Base-by-base conservation (phyloP, 2,797 vertebrate genomes). In the Galagoides demidoff region DNA sequence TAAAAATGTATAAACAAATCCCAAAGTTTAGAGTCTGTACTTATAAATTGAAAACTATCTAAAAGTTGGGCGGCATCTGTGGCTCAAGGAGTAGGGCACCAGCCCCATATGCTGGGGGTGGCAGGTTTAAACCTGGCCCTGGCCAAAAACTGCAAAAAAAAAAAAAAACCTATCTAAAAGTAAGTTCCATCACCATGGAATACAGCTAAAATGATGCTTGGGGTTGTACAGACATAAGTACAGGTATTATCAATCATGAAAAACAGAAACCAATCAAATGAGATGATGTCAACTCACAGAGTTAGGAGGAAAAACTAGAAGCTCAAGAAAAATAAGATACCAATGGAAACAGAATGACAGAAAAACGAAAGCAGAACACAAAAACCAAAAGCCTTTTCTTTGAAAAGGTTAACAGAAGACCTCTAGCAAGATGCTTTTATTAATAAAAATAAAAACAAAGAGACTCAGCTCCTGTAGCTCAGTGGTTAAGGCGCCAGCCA, bases 281-380 rank as follows among this genome's bases (percentile, higher is more conserved):
- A 90, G 29, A 1, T 57, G 20, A 81, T 31, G 64, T 34, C 19
- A 59, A 76, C 73, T 85, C 49, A 64, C 89, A 13, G 74, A 91
- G 23, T 45, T 68, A 95, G 7, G 34, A 43, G 12, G 6, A 86
- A 92, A 79, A 92, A 70, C 11, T 52, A 19, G 78, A 79, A 81
- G 55, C 11, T 1, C 45, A 85, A 68, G n/a, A 63, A 90, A 71
- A 63, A 23, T 27, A 61, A 90, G 31, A 91, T 4, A 68, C 39
- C 1, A 85, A 19, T 17, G 85, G 71, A 95, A 95, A 90, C 52
- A 71, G 11, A 95, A 92, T 25, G 16, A 95, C 90, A 85, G n/a
- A 91, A 43, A 73, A 94, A 66, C 19, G 59, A n/a, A 14, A 79
- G 34, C 27, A 66, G 45, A 74, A 9, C 55, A 83, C 81, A 85